Evolutionary conservation across 2,797 vertebrate species (phyloP).

Genomic region (Microcaecilia unicolor): DNA sequence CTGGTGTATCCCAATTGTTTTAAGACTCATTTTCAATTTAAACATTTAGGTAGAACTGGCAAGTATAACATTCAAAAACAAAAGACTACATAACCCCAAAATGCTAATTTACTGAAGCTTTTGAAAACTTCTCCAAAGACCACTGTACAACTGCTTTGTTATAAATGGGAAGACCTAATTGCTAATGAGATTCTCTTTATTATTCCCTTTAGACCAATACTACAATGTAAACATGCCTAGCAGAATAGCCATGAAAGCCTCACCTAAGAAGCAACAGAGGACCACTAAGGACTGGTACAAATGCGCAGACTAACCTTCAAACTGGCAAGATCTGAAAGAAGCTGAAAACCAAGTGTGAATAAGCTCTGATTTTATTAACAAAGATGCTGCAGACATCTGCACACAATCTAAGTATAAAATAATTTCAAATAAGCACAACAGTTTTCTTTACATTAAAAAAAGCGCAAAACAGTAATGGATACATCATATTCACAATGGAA

Average conservation of each 20-base stretch:
- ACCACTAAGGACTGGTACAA: constrained; percentile 70
- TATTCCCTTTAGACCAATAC: constrained; percentile 65
- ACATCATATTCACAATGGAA: constrained; percentile 25
- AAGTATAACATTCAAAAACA: too few relatives aligned
- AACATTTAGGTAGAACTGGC: too few relatives aligned
- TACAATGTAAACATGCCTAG: constrained; percentile 68
- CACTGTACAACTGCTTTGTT: too few relatives aligned
- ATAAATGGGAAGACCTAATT: too few relatives aligned
- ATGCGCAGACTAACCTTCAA: constrained; percentile 53
- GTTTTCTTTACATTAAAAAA: constrained; percentile 46
- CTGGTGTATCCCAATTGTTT: too few relatives aligned
- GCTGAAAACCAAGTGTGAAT: constrained; percentile 14
- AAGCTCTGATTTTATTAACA: constrained; percentile 75
- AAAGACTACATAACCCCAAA: too few relatives aligned
- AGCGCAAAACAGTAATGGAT: constrained; percentile 34
- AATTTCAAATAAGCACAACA: constrained; percentile 37
- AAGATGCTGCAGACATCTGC: constrained; percentile 46
- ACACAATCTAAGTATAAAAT: constrained; percentile 56
- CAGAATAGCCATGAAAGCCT: constrained; percentile 54
- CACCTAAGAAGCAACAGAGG: constrained; percentile 55
- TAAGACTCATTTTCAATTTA: too few relatives aligned
- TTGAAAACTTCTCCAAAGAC: too few relatives aligned
- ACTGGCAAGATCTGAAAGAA: constrained; percentile 10
- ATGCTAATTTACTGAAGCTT: too few relatives aligned
- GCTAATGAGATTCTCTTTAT: too few relatives aligned